Conservation (phyloP, 2,888 invertebrate species). For the Apodemia zela region DNA sequence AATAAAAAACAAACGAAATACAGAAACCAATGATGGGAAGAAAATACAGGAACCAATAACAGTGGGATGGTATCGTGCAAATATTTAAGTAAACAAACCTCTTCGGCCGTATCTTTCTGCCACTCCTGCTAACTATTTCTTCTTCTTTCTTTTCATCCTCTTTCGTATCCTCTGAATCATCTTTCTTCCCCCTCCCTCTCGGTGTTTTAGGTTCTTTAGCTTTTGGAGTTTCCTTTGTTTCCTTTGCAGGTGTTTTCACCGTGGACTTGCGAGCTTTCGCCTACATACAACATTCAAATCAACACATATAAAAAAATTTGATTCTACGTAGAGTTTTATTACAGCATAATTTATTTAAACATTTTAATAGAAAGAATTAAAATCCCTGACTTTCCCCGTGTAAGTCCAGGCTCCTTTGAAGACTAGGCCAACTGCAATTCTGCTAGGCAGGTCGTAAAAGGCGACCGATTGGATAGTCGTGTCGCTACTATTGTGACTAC, state of each 20-base stretch:
- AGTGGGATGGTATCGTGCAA: background rate
- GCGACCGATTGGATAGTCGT: no score
- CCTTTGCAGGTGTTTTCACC: slow-evolving; percentile 39
- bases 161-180: slow-evolving; percentile 44
- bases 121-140: slow-evolving; percentile 84
- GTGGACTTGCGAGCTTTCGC: slow-evolving; percentile 48
- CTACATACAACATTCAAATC: slow-evolving; percentile 19
- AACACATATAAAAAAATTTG: background rate
- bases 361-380: no score
- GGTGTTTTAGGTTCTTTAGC: slow-evolving; percentile 62
- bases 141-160: slow-evolving; percentile 61
- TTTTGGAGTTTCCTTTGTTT: slow-evolving; percentile 38
- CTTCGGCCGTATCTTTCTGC: slow-evolving; percentile 87
- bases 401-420: no score
- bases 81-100: slow-evolving; percentile 50
- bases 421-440: no score
- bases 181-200: slow-evolving; percentile 56
- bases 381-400: no score
- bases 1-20: background rate
- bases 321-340: no score
- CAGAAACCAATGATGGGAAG: no score
- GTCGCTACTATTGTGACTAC: no score
- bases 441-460: no score
- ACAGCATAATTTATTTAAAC: no score
- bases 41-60: no score